These are phyloP conservation scores for Ginglymostoma cirratum DNA, from an alignment of 2,113 vertebrate species.

Conservation along the genomic window DNA sequence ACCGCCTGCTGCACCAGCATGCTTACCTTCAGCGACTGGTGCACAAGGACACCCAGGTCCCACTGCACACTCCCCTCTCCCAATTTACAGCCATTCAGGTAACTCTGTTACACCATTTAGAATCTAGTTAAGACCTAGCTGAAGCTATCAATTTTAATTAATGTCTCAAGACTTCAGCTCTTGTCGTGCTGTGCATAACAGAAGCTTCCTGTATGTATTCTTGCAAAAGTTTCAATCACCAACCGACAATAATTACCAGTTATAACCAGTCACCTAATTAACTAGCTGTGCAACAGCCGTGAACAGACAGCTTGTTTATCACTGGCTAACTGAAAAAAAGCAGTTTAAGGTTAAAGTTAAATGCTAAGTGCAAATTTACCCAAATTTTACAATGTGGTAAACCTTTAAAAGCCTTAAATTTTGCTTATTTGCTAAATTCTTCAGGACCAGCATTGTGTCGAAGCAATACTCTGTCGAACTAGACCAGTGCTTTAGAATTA, in stretches of 20 bases:
- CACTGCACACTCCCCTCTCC: too few species aligned
- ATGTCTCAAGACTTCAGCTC: too few species aligned
- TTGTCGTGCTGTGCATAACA: not conserved
- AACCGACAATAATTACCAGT: not conserved
- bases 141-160: not conserved
- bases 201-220: not conserved
- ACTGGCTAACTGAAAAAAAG: not conserved
- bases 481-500: not conserved
- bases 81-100: too few species aligned
- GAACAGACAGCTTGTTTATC: not conserved
- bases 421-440: not conserved
- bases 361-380: not conserved
- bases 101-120: too few species aligned
- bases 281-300: not conserved
- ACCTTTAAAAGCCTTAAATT: not conserved
- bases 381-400: not conserved
- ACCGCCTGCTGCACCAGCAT: too few species aligned
- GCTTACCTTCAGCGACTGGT: too few species aligned
- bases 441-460: too few species aligned
- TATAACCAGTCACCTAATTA: not conserved
- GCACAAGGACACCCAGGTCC: too few species aligned
- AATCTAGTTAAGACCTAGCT: not conserved
- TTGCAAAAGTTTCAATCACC: not conserved
- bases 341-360: not conserved
- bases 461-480: not conserved